These are phyloP conservation scores for Phyllotis vaccarum DNA, from an alignment of 2,797 vertebrate genomes.

Conservation along the genomic window DNA sequence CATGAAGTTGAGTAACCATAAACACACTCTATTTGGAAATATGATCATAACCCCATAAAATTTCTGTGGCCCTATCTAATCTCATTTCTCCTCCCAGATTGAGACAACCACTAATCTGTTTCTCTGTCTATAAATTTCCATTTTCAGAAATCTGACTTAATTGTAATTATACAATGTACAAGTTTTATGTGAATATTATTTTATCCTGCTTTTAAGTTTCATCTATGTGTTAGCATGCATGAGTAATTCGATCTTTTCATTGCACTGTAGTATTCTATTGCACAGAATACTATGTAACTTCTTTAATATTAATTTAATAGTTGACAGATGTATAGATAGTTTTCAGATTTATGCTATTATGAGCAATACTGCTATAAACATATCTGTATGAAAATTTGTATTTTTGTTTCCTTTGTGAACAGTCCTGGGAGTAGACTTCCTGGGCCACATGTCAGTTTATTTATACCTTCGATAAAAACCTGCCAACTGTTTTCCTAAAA, in stretches of 20 bases:
- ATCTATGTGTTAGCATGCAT: neutral
- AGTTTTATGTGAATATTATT: neutral
- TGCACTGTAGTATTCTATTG: neutral
- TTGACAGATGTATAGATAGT: neutral
- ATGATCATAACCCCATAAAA: neutral
- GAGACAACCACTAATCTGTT: neutral
- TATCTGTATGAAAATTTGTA: neutral
- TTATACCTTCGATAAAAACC: constrained; percentile 31
- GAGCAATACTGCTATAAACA: neutral
- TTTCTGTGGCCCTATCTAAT: neutral
- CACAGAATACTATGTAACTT: neutral
- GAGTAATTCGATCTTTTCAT: neutral
- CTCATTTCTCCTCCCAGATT: neutral
- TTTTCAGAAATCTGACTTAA: neutral
- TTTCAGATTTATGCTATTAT: neutral
- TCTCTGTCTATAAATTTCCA: neutral
- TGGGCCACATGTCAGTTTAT: constrained; percentile 9
- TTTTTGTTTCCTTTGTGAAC: constrained; percentile 10
- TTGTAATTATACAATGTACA: neutral
- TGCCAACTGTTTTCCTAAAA: constrained; percentile 32
- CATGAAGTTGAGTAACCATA: neutral
- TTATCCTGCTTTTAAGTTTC: neutral
- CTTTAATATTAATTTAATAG: neutral
- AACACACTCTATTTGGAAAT: neutral
- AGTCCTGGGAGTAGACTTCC: neutral